Base-by-base conservation (phyloP, 2,797 vertebrate species). In the Scolopax bukidnonensis region DNA sequence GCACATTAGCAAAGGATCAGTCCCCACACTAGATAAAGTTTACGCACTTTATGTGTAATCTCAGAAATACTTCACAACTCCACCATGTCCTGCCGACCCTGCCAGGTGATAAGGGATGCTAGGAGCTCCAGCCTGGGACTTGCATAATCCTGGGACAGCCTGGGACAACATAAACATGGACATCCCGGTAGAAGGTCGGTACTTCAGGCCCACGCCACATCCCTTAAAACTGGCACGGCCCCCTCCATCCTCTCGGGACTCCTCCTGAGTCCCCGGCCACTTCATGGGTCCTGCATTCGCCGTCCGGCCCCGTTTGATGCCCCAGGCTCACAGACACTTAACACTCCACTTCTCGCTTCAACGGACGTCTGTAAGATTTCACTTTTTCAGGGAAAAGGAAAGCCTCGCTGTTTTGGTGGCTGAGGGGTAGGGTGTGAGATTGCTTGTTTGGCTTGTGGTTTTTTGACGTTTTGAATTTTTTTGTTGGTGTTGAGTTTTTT, bases 281-380 rank as follows among this genome's bases (percentile, higher is more conserved):
- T 24, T 12, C 36, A 30, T 4, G 9, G 53, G 25, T 16, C 19
- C 36, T 24, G 41, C 18, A 8, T 5, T 43, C 7, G 4, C 56
- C 4, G 1, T 3, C 11, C 7, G 9, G 13, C 11, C n/a, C 4
- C 2, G 1, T 28, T 11, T 25, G 32, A n/a, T 38, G n/a, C 23
- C 4, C 27, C 18, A 4, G 6, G 5, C 98, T 98, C 20, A 97
- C 97, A 33, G 98, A 64, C 16, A 97, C 96, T 97, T 98, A 74
- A 97, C 97, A 70, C 98, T 98, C 91, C 94, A 98, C 97, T 99
- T 48, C 45, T 98, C 98, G 98, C 99, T 94, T 94, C 97, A 86
- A 2, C 1, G 1, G 10, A 25, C 2, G 0, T 53, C 51, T 18
- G 28, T 87, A 61, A 24, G 65, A 53, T 60, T 96, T 98, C 98